Base-by-base conservation (phyloP, 2,888 invertebrate genomes). In the Glaucopsyche alexis region DNA sequence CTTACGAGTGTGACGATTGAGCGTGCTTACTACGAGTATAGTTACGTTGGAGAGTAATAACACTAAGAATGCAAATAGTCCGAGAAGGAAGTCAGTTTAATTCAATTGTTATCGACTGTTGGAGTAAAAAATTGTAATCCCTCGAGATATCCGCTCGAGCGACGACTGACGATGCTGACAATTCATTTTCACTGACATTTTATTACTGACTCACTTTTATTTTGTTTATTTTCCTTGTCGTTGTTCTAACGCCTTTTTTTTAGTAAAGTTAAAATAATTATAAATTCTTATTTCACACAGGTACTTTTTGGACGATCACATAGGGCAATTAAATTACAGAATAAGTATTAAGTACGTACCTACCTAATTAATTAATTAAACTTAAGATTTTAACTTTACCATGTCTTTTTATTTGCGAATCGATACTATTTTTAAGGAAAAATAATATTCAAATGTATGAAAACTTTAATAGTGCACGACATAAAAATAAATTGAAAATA, bases 61-160 rank as follows among this genome's bases (percentile, higher is more conserved):
- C 16, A 19, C 55, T 55, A 19, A 19, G 55, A 19, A 60, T 5
- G 60, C 29, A 29, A 60, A 29, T 29, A 29, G 29, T 29, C 13
- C 7, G 60, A 60, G 29, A 60, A 60, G 50, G 50, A n/a, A 50
- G 60, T 60, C 60, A 13, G 11, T 29, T 60, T 60, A 29, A 60
- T 60, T 60, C 29, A 60, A 60, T 60, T 60, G 60, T 60, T 29
- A 8, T 60, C 19, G 60, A 29, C 29, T 60, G 60, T 29, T 60
- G 60, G 60, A 29, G 60, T 60, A 60, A 60, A 55, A 60, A 60
- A 13, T 60, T 60, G 19, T 60, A 60, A 60, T 60, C 60, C 29
- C 60, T 29, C 13, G 60, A 60, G 60, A 60, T 55, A 16, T 55
- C 55, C 60, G 60, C 29, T 60, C 19, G 13, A 47, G 47, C 13